Base-by-base conservation (phyloP, 2,797 vertebrate genomes). In the Antennarius maculatus region DNA sequence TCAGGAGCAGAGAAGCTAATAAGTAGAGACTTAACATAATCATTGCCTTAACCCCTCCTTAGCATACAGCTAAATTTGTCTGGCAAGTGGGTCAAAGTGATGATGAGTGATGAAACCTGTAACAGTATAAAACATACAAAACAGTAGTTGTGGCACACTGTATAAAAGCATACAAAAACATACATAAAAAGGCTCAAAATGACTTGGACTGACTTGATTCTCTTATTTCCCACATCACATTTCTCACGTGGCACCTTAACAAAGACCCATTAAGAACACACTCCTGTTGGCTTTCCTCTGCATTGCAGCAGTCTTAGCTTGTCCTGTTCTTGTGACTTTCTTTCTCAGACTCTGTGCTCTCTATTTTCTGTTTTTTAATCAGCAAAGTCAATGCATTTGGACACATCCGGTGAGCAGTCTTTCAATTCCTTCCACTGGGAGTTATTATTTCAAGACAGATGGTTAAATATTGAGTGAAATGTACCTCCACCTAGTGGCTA, bases 401-500 rank as follows among this genome's bases (percentile, higher is more conserved):
- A 54, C n/a, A 64, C 4, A 43, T 58, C 64, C 18, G 17, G 23
- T 16, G 9, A 69, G 46, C 23, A 15, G 43, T 46, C 43, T 5
- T 17, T 68, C 16, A 16, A 63, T 43, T 60, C 23, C 42, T 49
- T 27, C n/a, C 61, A 50, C 42, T 39, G 49, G 18, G 4, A 23
- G 7, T 5, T 46, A 13, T 70, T 47, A 3, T 46, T 62, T 60
- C 2, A 47, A 48, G 46, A 37, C 7, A 16, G 49, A 56, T 6
- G 41, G 54, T 66, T 34, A 67, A 65, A 66, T 71, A 79, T 77
- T 83, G n/a, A 50, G 41, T 54, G 71, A 71, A 48, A 17, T 81
- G 53, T 81, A 84, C 65, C 76, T 74, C 91, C 90, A 86, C 69
- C 88, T 85, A 71, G 86, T 86, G 91, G 82, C 42, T 16, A 48